Base-by-base conservation (phyloP, 2,113 vertebrate genomes). In the Channa maculata region DNA sequence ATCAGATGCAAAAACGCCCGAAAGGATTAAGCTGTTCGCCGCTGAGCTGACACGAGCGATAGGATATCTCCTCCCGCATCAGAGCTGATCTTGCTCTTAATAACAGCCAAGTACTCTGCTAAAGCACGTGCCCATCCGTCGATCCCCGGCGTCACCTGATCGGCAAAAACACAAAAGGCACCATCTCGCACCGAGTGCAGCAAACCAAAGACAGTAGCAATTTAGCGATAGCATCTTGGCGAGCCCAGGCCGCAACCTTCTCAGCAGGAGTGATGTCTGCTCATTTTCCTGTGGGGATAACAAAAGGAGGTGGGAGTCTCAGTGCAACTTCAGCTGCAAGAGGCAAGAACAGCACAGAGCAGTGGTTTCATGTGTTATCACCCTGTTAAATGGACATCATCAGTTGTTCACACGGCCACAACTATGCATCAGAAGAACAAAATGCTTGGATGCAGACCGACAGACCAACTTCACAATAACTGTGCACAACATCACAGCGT, bases 161-260 rank as follows among this genome's bases (percentile, higher is more conserved):
- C 45, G 10, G 59, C 33, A 41, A 41, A 68, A 79, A 60, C 53
- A 5, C 14, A 24, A 66, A 14, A 57, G 57, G 53, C 72, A 48
- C 39, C 68, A 65, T 78, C 62, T 65, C 24, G 8, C 60, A 36
- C 45, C 8, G 15, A 6, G 45, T 1, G 3, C 6, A 37, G 71
- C 36, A 0, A 39, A 41, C 24, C 13, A 4, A 68, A 88, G 81
- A 92, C 87, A 90, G 80, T 54, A 75, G 83, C 88, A 88, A 89
- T 73, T 91, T 91, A 70, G 60, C 83, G 88, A 93, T 89, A 91
- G 68, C 74, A 86, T 89, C 90, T 86, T 59, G 64, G 69, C 75
- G 33, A 79, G 70, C 58, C 34, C 8, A 8, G 74, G 67, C 71
- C 41, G 9, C 4, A 75, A 52, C 68, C 84, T 72, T 62, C 51